Percentiles rank a stretch among this genome's conserved stretches.
These are phyloP conservation scores for Pteronotus mesoamericanus DNA, from an alignment of 2,797 vertebrate genomes.

Conservation along the genomic window DNA sequence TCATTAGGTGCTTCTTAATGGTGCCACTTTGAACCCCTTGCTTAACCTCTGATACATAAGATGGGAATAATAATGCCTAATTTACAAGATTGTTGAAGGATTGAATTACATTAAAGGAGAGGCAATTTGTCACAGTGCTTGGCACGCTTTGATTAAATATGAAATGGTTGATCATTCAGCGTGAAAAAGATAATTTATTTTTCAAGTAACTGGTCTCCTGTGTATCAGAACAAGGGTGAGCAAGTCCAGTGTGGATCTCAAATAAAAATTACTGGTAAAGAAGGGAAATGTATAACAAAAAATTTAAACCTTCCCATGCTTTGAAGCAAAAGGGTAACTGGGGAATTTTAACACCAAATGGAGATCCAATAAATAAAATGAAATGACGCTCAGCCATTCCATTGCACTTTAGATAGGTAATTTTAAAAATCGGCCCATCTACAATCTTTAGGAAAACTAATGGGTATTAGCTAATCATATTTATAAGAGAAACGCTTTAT, in stretches of 20 bases:
- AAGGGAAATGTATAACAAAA: neutral
- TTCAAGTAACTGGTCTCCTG: neutral
- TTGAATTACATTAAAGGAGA: neutral
- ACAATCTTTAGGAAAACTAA: neutral
- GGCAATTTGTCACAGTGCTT: neutral
- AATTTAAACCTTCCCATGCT: neutral
- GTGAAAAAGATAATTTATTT: neutral
- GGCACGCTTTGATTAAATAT: neutral
- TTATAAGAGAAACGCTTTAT: slow-evolving; percentile 10
- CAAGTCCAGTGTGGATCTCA: neutral
- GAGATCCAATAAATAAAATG: neutral
- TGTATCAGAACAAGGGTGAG: neutral
- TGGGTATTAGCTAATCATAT: neutral
- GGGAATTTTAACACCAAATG: neutral
- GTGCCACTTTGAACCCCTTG: neutral
- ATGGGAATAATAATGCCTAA: neutral
- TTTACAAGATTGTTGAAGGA: neutral
- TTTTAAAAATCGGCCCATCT: neutral
- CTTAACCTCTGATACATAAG: neutral
- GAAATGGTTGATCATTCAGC: neutral
- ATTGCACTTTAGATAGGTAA: neutral
- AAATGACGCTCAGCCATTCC: neutral
- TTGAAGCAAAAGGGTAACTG: neutral
- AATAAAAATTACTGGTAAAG: neutral
- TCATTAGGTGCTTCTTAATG: neutral